Base-by-base conservation (phyloP, 1,140 invertebrate genomes). In the Solenopsis invicta region DNA sequence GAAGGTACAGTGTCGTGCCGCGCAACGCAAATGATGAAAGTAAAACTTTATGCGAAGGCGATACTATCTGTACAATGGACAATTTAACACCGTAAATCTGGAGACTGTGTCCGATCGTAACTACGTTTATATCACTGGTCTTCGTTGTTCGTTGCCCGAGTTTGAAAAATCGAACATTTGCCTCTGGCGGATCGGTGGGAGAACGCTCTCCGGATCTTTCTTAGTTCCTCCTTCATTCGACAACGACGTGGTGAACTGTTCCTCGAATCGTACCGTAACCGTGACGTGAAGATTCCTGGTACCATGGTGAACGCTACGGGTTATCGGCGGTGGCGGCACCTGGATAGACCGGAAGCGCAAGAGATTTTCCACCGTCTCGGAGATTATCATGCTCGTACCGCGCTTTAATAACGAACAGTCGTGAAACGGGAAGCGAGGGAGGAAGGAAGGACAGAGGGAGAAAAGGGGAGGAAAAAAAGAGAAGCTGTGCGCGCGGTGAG, bases 291-390 rank as follows among this genome's bases (percentile, higher is more conserved):
- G 66, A 21, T 87, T 77, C 72, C 59, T 24, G 85, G 12, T 77
- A 84, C 76, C 62, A 82, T 87, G 89, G 48, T 66, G 72, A 64
- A 78, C 84, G 81, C 86, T 89, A 77, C 21, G 66, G 61, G 80
- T 85, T 90, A 85, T 85, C 10, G 86, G 85, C 84, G 54, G 18
- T 72, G 90, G 85, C 85, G 82, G 88, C 89, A 85, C 85, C 74
- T 84, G 82, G 85, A 84, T 89, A 80, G 81, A 69, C 45, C 74
- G 75, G 75, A 80, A 90, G 86, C 69, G 88, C 67, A 62, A 18
- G 56, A 71, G 74, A 48, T 87, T 87, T 80, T 87, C 52, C 59
- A 52, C n/a, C 74, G 72, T 45, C 52, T 59, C 59, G 48, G 37
- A 24, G 66, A 69, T 67, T 72, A 64, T 29, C 29, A 66, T 61